Evolutionary conservation across 2,888 invertebrate species (phyloP).

Genomic region (Palloptera scutellata): DNA sequence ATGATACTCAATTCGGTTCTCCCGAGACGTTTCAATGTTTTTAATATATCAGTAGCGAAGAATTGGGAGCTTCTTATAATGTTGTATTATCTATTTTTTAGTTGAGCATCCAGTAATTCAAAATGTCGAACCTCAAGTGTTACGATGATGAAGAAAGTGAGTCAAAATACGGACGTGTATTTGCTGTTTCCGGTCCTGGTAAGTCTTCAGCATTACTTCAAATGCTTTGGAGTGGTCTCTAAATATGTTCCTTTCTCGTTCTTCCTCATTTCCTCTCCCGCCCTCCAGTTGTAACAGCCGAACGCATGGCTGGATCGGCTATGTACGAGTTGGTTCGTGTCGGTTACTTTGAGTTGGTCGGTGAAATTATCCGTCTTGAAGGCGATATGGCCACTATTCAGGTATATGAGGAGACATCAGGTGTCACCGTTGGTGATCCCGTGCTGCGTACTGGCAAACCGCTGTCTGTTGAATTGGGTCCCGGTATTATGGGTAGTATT

Average conservation of each 20-base stretch:
- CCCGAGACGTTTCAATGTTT: background rate
- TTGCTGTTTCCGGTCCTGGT: conserved; percentile 99
- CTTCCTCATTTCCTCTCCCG: conserved; percentile 38
- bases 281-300: conserved; percentile 93
- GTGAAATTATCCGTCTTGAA: conserved; percentile 99
- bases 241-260: background rate
- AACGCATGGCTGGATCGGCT: conserved; percentile 98
- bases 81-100: background rate
- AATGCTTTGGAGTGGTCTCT: background rate
- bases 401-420: conserved; percentile 96
- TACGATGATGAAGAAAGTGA: conserved; percentile 87
- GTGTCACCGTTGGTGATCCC: conserved; percentile 99
- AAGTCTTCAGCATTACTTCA: conserved; percentile 37
- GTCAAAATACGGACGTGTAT: conserved; percentile 91
- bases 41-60: background rate
- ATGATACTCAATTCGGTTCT: background rate
- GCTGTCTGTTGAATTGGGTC: conserved; percentile 97
- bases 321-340: conserved; percentile 99
- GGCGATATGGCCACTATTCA: conserved; percentile 99
- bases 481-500: conserved; percentile 98
- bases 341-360: conserved; percentile 96
- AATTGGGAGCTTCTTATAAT: background rate
- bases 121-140: conserved; percentile 75
- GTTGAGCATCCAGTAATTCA: conserved; percentile 33
- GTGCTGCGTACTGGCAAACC: conserved; percentile 98